phyloP scores from a whole-genome alignment of 1,140 invertebrate genomes.

The Drosophila hydei region DNA sequence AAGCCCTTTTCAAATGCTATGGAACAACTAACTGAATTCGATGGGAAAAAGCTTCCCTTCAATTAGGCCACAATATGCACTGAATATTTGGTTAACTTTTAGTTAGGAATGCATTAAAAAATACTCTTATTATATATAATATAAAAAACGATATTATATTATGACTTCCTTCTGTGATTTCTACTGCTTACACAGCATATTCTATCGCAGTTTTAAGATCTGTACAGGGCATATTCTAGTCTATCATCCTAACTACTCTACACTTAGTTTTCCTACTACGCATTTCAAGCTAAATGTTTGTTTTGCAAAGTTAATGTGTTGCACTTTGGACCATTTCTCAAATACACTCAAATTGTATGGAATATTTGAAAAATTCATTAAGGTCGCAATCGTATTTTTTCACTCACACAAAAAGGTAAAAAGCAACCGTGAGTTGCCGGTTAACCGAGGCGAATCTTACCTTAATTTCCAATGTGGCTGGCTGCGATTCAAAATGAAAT shows the following conservation, averaged over 20 bases:
- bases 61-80: background rate
- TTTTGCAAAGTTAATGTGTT: too few species aligned
- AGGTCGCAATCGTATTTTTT: slow-evolving; percentile 1
- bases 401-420: slow-evolving; percentile 10
- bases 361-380: slow-evolving; percentile 42
- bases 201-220: too few species aligned
- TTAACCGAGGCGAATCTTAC: slow-evolving; percentile 54
- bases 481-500: slow-evolving; percentile 89
- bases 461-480: slow-evolving; percentile 88
- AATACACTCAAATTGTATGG: slow-evolving; percentile 18
- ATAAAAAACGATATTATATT: too few species aligned
- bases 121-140: too few species aligned
- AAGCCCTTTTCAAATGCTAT: slow-evolving; percentile 18
- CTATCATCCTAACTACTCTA: background rate
- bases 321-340: too few species aligned
- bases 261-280: background rate
- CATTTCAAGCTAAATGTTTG: too few species aligned
- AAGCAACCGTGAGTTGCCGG: slow-evolving; percentile 17
- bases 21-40: background rate
- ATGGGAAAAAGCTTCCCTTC: background rate
- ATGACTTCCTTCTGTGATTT: too few species aligned
- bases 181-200: too few species aligned
- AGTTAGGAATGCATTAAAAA: too few species aligned
- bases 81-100: too few species aligned
- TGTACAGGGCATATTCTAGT: background rate